phyloP scores from a whole-genome alignment of 2,113 vertebrate genomes.

The Xiphophorus hellerii region DNA sequence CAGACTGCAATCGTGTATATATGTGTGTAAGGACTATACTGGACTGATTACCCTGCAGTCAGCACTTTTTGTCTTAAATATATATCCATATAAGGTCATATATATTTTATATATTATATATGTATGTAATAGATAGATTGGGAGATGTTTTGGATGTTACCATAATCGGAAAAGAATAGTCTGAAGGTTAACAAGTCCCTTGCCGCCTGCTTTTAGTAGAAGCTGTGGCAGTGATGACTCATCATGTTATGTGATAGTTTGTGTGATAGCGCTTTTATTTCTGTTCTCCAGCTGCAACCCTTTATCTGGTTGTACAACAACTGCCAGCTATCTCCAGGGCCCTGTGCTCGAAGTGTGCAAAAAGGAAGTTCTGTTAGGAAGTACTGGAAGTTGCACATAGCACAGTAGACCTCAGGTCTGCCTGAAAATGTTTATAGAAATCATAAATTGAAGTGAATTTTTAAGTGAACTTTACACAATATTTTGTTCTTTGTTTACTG shows the following conservation, averaged over 20 bases:
- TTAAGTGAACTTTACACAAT: background rate
- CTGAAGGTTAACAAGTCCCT: slow-evolving; percentile 46
- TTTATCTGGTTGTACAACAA: slow-evolving; percentile 1
- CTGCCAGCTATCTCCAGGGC: background rate
- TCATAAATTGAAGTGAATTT: background rate
- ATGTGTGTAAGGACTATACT: slow-evolving; percentile 6
- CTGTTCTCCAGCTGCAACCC: slow-evolving; percentile 4
- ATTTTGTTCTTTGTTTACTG: background rate
- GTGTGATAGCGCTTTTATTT: slow-evolving; percentile 43
- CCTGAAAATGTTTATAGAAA: background rate
- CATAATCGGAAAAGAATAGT: slow-evolving; percentile 3
- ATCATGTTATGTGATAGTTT: slow-evolving; percentile 29
- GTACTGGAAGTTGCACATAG: background rate
- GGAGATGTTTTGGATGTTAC: slow-evolving; percentile 5
- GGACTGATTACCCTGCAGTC: slow-evolving; percentile 36
- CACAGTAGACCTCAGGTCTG: background rate
- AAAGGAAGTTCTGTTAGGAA: slow-evolving; percentile 11
- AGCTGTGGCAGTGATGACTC: slow-evolving; percentile 38
- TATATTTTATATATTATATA: background rate
- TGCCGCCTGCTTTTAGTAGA: background rate
- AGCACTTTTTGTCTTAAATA: slow-evolving; percentile 27
- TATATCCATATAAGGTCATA: background rate
- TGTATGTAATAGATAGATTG: background rate
- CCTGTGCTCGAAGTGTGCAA: background rate
- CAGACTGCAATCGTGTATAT: slow-evolving; percentile 48